Percentiles rank a stretch among this genome's conserved stretches.
Evolutionary conservation across 2,888 invertebrate genomes (phyloP).

Genomic region (Graphium colonna): DNA sequence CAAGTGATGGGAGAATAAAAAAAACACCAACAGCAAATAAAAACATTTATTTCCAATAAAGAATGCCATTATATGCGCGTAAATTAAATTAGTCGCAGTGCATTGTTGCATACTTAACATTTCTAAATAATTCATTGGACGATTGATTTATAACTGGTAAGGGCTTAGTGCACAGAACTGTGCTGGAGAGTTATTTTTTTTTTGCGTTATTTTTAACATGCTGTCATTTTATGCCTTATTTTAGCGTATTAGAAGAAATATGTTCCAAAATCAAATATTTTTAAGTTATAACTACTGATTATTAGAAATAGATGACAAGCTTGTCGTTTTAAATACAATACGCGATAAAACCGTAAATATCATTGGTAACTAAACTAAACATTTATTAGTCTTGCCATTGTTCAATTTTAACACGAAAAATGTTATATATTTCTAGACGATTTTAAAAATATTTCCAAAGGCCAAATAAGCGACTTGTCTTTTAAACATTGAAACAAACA

Average conservation of each 20-base stretch:
- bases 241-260: too few relatives aligned
- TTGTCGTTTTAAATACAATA: too few relatives aligned
- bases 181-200: too few relatives aligned
- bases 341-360: background rate
- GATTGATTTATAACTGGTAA: constrained; percentile 69
- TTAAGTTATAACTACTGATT: too few relatives aligned
- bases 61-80: constrained; percentile 42
- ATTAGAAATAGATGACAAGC: too few relatives aligned
- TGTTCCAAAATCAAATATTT: too few relatives aligned
- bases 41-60: constrained; percentile 46
- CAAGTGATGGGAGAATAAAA: constrained; percentile 29
- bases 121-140: constrained; percentile 66
- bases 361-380: too few relatives aligned
- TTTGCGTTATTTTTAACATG: too few relatives aligned
- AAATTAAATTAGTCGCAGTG: constrained; percentile 26
- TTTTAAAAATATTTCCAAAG: background rate
- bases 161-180: too few relatives aligned
- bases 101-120: constrained; percentile 38
- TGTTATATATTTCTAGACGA: background rate
- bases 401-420: background rate
- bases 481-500: background rate
- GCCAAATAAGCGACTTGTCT: background rate
- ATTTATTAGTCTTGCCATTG: too few relatives aligned
- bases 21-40: constrained; percentile 49
- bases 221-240: too few relatives aligned